Evolutionary conservation across 2,113 vertebrate genomes (phyloP).

Genomic region (Ictalurus furcatus): DNA sequence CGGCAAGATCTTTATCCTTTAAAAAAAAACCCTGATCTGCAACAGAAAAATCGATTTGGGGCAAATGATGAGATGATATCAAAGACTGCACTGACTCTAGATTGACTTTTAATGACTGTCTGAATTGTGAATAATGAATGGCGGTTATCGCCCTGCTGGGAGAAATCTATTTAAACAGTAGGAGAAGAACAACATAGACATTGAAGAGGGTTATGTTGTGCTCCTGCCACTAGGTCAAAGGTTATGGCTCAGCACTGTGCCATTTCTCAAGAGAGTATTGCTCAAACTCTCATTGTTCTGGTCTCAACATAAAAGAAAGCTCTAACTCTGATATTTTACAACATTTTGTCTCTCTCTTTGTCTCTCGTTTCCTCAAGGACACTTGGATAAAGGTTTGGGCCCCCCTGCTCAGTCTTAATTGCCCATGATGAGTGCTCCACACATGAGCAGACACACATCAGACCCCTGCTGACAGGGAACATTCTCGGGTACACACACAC

Average conservation of each 20-base stretch:
- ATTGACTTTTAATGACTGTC: conserved; percentile 58
- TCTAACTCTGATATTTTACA: neutral
- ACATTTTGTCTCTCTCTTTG: conserved; percentile 30
- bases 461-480: conserved; percentile 65
- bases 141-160: conserved; percentile 54
- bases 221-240: neutral
- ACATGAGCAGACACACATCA: conserved; percentile 76
- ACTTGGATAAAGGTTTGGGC: conserved; percentile 55
- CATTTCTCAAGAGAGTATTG: neutral
- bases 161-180: conserved; percentile 54
- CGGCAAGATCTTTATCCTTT: conserved; percentile 57
- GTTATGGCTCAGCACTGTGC: neutral
- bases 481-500: conserved; percentile 45
- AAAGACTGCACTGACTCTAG: conserved; percentile 36
- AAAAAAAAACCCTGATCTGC: conserved; percentile 21
- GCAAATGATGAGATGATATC: conserved; percentile 39
- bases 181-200: conserved; percentile 41
- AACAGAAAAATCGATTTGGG: conserved; percentile 35
- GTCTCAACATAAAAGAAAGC: neutral
- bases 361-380: conserved; percentile 54
- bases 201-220: conserved; percentile 13
- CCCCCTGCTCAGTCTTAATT: conserved; percentile 74
- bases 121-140: conserved; percentile 56
- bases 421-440: conserved; percentile 77
- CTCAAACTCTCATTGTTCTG: neutral